Conservation (phyloP, 2,888 invertebrate genomes). For the Clusia tigrina region DNA sequence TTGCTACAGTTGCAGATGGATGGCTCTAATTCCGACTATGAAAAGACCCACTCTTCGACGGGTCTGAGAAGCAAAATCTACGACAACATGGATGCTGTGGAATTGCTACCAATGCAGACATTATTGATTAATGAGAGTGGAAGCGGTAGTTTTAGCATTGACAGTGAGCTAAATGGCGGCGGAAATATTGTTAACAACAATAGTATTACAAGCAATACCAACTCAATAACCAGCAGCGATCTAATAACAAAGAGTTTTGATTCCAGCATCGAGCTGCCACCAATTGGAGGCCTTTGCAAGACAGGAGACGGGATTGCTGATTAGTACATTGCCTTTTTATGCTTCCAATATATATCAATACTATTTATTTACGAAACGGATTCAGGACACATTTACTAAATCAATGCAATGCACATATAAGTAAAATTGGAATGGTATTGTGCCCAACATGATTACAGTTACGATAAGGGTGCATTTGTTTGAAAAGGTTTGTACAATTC, state of each 20-base stretch:
- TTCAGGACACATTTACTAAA: too few species aligned
- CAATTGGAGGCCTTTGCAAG: slow-evolving; percentile 39
- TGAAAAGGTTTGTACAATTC: too few species aligned
- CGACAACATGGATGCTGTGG: slow-evolving; percentile 49
- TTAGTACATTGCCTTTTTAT: too few species aligned
- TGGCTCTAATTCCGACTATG: slow-evolving; percentile 38
- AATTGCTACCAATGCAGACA: slow-evolving; percentile 59
- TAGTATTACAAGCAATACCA: slow-evolving; percentile 45
- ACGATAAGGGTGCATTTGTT: too few species aligned
- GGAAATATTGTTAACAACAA: slow-evolving; percentile 39
- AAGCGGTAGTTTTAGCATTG: slow-evolving; percentile 57
- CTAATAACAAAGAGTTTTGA: slow-evolving; percentile 58
- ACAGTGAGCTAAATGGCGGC: slow-evolving; percentile 55
- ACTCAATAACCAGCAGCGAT: slow-evolving; percentile 57
- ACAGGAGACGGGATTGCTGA: neutral
- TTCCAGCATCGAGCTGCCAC: slow-evolving; percentile 54
- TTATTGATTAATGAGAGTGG: slow-evolving; percentile 58
- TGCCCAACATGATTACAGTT: too few species aligned
- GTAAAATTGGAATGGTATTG: too few species aligned
- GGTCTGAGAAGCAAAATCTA: slow-evolving; percentile 32
- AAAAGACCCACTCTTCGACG: slow-evolving; percentile 43
- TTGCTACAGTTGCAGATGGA: slow-evolving; percentile 58
- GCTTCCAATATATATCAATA: too few species aligned
- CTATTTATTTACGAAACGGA: too few species aligned
- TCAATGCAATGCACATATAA: too few species aligned